Evolutionary conservation across 2,888 invertebrate species (phyloP), one percentile per base, ranked within the genome.

Genomic region (Dryocosmus kuriphilus): DNA sequence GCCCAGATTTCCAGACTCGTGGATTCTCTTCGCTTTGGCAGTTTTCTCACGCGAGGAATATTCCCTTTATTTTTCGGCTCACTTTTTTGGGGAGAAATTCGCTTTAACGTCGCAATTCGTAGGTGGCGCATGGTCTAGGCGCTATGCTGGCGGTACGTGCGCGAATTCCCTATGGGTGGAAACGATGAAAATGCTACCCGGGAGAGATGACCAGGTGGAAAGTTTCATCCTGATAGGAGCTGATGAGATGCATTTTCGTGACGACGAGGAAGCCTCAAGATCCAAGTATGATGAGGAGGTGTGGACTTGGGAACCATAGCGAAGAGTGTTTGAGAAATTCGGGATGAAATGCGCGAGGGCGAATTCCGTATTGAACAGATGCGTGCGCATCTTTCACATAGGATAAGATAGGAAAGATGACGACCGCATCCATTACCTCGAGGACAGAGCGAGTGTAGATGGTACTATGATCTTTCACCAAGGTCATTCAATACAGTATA

Each of bases 211-310:
- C 84, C 84, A 86, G 85, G 85, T 85, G 84, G 83, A 81, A 81
- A 83, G 76, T 80, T 84, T 78, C 55, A 62, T 63, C 62, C 76
- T 77, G 79, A 76, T 77, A 80, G 79, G 80, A 81, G 79, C 83
- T 85, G 88, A 86, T 82, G 85, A 85, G 87, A 88, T 89, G 89
- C 88, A 89, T 88, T 88, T 86, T 84, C 83, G 80, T 80, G 83
- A 78, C 30, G n/a, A 60, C 5, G 22, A 46, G 35, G 16, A 14
- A 24, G 16, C 22, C 65, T 24, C 65, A 51, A 71, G 27, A 51
- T 3, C 55, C 1, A 22, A 63, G 22, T n/a, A n/a, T n/a, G n/a
- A 22, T 7, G n/a, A 32, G 22, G 24, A 65, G 38, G 41, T 24
- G 24, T 24, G 35, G 41, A 22, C 16, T 35, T 22, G 30, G 35